phyloP scores from a whole-genome alignment of 2,797 vertebrate genomes.

The Notamacropus eugenii region DNA sequence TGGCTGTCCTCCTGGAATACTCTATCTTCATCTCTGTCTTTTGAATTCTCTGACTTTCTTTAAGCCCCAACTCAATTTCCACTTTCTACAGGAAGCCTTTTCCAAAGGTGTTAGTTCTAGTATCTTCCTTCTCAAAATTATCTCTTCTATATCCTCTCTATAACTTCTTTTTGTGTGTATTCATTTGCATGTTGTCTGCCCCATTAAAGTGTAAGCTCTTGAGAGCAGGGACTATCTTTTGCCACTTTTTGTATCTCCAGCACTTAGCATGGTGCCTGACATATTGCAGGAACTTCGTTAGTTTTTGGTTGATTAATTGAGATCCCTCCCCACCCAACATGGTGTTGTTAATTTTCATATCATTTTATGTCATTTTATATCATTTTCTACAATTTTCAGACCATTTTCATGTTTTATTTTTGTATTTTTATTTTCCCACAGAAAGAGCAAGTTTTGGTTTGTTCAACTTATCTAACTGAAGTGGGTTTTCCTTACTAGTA shows the following conservation, averaged over 20 bases:
- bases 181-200: too few relatives aligned
- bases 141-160: too few relatives aligned
- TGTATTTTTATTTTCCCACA: background rate
- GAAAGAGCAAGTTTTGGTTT: background rate
- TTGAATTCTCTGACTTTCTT: background rate
- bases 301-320: background rate
- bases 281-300: background rate
- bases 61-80: background rate
- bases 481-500: conserved; percentile 32
- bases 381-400: too few relatives aligned
- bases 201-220: too few relatives aligned
- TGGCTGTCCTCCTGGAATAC: too few relatives aligned
- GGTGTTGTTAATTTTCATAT: too few relatives aligned
- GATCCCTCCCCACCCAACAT: background rate
- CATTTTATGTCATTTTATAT: too few relatives aligned
- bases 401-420: too few relatives aligned
- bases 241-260: background rate
- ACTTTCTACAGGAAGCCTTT: background rate
- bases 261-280: background rate
- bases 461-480: background rate
- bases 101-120: background rate
- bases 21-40: background rate
- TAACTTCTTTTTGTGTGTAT: too few relatives aligned
- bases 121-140: too few relatives aligned
- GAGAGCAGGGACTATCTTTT: background rate